phyloP scores from a whole-genome alignment of 2,113 vertebrate species.

The Mesembrinibis cayennensis region DNA sequence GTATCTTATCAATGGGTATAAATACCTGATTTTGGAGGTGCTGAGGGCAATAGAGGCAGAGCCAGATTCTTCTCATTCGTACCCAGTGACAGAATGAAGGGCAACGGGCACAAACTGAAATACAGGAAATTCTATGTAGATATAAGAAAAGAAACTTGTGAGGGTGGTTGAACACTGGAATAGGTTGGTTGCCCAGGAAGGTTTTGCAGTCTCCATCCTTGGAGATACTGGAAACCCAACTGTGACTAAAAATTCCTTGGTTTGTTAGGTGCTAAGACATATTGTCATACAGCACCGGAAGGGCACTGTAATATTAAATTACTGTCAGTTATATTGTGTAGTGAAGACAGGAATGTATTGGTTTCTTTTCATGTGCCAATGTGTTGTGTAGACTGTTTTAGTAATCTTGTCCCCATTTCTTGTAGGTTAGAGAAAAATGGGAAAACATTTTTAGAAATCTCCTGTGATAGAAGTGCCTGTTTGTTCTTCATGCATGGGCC shows the following conservation, averaged over 20 bases:
- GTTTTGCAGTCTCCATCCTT: neutral
- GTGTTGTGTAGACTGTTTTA: neutral
- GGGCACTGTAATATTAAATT: neutral
- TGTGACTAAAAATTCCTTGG: neutral
- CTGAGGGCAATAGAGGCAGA: neutral
- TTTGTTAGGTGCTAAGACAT: neutral
- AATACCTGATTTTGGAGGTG: neutral
- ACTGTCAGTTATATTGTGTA: neutral
- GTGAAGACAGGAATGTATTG: neutral
- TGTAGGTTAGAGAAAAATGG: neutral
- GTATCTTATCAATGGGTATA: neutral
- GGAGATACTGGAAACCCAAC: neutral
- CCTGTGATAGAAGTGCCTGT: neutral
- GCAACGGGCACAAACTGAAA: neutral
- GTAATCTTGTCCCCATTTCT: neutral
- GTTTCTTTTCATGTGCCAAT: neutral
- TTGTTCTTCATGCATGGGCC: neutral
- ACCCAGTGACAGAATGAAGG: neutral
- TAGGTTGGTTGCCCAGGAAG: neutral
- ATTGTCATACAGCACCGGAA: neutral
- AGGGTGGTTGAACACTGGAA: neutral
- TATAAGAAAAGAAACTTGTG: neutral
- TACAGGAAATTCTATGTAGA: neutral
- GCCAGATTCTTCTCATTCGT: too few species aligned
- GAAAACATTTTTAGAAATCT: neutral